Evolutionary conservation across 2,113 vertebrate genomes (phyloP), one percentile per base, ranked within the genome.

Genomic region (Cyprichromis sp.): DNA sequence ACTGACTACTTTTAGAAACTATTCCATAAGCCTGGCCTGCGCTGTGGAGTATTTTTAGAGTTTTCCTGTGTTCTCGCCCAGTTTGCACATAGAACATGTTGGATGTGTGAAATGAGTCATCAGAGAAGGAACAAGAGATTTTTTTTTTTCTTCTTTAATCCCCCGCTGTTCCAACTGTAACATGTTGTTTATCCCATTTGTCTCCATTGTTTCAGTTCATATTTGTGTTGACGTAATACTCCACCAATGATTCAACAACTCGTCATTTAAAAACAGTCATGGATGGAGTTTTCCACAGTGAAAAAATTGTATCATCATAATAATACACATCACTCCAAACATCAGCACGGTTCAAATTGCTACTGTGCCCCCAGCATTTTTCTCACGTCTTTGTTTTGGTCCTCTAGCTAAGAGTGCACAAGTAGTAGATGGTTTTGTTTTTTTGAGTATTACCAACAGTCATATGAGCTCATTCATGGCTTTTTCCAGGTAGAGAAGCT

Each of bases 21-120:
- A 13, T 76, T 86, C 80, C 50, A 83, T 52, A 78, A 87, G 47
- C n/a, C 36, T 38, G 24, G 13, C 81, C 71, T 31, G 55, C 47
- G 2, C 45, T 53, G 2, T 11, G 3, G 55, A 50, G 31, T 89
- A 79, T 90, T 73, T 91, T 86, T 66, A 86, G 83, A 79, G 19
- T 59, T 87, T 50, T 61, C 61, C 36, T 45, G 55, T 5, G n/a
- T 68, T 86, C 57, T 36, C n/a, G 1, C 82, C 54, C 50, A 47
- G 13, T 76, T 89, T 87, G 45, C 47, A 57, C 16, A 26, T 57
- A 19, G 38, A 73, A n/a, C 40, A 61, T 66, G 84, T 21, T 71
- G 38, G 45, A 66, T 61, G 86, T 91, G 92, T 89, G 55, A 91
- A 92, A 81, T 93, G 86, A 90, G 79, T 94, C 83, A 84, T 84